Evolutionary conservation across 2,888 invertebrate genomes (phyloP).

Genomic region (Parnassius mnemosyne): DNA sequence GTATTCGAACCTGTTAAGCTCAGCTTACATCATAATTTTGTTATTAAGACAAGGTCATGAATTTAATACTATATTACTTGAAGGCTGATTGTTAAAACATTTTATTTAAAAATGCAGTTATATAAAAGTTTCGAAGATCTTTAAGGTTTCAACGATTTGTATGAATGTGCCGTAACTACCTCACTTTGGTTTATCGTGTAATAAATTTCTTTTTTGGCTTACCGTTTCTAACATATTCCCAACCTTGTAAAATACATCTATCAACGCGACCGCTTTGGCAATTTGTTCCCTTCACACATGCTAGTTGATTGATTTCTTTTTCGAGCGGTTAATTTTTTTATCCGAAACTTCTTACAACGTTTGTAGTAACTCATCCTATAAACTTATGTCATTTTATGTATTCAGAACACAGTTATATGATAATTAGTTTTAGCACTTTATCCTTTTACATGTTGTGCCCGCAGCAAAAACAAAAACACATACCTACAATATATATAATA

Average conservation of each 20-base stretch:
- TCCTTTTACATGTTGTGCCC: no score
- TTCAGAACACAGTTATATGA: no score
- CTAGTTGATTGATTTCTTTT: conserved; percentile 23
- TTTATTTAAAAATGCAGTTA: neutral
- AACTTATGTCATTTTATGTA: no score
- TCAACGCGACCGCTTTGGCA: conserved; percentile 25
- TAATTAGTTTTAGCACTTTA: no score
- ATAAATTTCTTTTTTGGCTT: conserved; percentile 27
- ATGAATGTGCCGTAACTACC: neutral
- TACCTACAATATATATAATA: no score
- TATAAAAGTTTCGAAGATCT: neutral
- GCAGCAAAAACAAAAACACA: no score
- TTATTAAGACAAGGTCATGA: no score
- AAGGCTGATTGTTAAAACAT: neutral
- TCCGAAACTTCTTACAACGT: no score
- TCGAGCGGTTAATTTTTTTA: neutral
- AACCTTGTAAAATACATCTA: conserved; percentile 26
- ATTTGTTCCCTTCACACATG: conserved; percentile 26
- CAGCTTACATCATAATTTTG: no score
- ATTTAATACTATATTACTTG: neutral
- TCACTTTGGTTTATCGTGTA: conserved; percentile 6
- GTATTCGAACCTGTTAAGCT: no score
- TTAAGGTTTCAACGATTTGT: neutral
- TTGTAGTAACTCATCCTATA: no score
- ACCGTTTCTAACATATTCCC: conserved; percentile 26